A percentile compares a stretch with the other conserved stretches of the same genome.
phyloP scores from a whole-genome alignment of 2,888 invertebrate species.

The Schrankia costaestrigalis region DNA sequence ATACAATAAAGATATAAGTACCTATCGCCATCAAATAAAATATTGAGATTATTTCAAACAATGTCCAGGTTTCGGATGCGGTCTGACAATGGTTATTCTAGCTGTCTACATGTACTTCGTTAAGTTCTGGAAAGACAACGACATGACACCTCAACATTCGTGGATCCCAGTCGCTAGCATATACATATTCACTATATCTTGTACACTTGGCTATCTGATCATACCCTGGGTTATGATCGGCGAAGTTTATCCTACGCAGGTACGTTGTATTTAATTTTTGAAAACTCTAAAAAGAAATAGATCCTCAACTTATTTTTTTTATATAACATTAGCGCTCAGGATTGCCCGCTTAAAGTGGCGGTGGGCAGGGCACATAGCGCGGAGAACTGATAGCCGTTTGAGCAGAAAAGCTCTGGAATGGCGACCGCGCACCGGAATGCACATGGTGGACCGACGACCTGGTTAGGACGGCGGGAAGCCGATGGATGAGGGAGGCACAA shows the following conservation, averaged over 20 bases:
- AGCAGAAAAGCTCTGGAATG: too few species aligned
- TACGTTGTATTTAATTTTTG: conserved; percentile 26
- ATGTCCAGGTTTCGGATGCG: conserved; percentile 80
- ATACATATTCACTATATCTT: conserved; percentile 81
- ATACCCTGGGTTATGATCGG: conserved; percentile 88
- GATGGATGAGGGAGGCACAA: too few species aligned
- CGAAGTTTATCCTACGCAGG: conserved; percentile 86
- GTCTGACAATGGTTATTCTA: conserved; percentile 81
- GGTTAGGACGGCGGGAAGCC: too few species aligned
- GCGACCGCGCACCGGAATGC: too few species aligned
- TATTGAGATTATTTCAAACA: conserved; percentile 3
- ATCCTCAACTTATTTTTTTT: too few species aligned
- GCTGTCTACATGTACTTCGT: conserved; percentile 82
- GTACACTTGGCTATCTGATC: conserved; percentile 84
- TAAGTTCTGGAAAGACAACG: conserved; percentile 68
- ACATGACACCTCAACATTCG: conserved; percentile 59
- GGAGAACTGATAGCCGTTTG: too few species aligned
- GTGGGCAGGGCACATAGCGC: too few species aligned
- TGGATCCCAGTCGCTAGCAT: conserved; percentile 84
- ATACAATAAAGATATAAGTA: background rate
- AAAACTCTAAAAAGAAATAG: background rate
- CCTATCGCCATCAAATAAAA: conserved; percentile 7
- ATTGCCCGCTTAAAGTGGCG: too few species aligned
- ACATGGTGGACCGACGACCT: too few species aligned
- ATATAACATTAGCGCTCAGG: too few species aligned